Base-by-base conservation (phyloP, 2,113 vertebrate species). In the Halichoeres trimaculatus region DNA sequence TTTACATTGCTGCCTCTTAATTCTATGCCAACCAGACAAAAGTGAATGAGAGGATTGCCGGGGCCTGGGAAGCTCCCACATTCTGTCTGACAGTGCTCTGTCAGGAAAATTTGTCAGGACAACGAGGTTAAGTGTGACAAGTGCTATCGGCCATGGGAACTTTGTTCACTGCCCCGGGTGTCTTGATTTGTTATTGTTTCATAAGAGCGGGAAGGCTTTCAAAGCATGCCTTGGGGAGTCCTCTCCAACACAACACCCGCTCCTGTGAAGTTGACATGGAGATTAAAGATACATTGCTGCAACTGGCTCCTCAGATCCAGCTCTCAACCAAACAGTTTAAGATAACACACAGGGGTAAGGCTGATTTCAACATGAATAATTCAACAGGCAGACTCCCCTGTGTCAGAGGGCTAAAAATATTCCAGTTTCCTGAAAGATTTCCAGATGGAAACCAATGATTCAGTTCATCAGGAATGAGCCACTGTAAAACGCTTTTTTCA, bases 71-170 rank as follows among this genome's bases (percentile, higher is more conserved):
- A 83, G 76, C 64, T 62, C 70, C 74, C 51, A 70, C 84, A 78
- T 52, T 58, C 60, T 38, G 76, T 50, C 70, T 40, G 81, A 89
- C 81, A 52, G 75, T 13, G 61, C 70, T 84, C 68, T 62, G 76
- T 86, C 85, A 75, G 80, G 73, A 84, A 85, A 89, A 85, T 85
- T 71, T 80, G 83, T 90, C 73, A 69, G 78, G 67, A 87, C 83
- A 84, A 82, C 75, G 61, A 87, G 88, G 89, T 88, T 89, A 90
- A 91, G 80, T 90, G 89, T 85, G 84, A 91, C 87, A 80, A 61
- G 50, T 64, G 81, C 54, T 69, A 67, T 84, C 65, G 67, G 83
- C 88, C 89, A 88, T 89, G 91, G 85, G 91, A 93, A 90, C 86
- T 66, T 81, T 83, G 70, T 70, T 85, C 57, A 59, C 88, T 81